Base-by-base conservation (phyloP, 2,113 vertebrate genomes). In the Propithecus coquereli region DNA sequence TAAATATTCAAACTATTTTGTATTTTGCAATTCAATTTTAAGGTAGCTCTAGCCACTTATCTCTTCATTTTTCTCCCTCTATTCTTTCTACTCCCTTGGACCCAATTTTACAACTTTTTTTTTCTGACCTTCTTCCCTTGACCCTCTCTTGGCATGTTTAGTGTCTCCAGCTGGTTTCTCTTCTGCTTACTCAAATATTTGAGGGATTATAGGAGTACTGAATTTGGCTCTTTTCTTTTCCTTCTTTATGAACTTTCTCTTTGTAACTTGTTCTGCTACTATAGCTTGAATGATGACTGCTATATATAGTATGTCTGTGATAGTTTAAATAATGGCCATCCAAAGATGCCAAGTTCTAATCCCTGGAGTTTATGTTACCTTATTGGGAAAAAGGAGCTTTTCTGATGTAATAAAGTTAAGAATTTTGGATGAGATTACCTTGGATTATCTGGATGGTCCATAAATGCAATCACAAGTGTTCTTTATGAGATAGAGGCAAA, bases 21-120 rank as follows among this genome's bases (percentile, higher is more conserved):
- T 32, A 68, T n/a, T 74, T 85, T 70, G 63, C 40, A 63, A 70
- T 63, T 97, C 18, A 37, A 34, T 71, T 80, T 89, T 82, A 65
- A 52, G 5, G 6, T 87, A 57, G 54, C 0, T 22, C 1, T 30
- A 37, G 0, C 7, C 34, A 16, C 32, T 47, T 32, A 37, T 61
- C 17, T 34, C 6, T 50, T n/a, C 9, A 54, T 23, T 94, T 52
- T 25, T 27, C 8, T 25, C 0, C 9, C 20, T 76, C 0, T 63
- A 70, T 54, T 4, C 10, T 92, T 68, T 81, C 34, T 59, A 45
- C 11, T 63, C 0, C 5, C 2, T 37, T 76, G n/a, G 11, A 17
- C 27, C 40, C 18, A 6, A 47, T 52, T 74, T 8, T 40, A 8
- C 25, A 84, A 18, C 2, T 80, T 79, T 80, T 3, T 32, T 68